Evolutionary conservation across 1,140 invertebrate species (phyloP).

Genomic region (Drosophila melanogaster): DNA sequence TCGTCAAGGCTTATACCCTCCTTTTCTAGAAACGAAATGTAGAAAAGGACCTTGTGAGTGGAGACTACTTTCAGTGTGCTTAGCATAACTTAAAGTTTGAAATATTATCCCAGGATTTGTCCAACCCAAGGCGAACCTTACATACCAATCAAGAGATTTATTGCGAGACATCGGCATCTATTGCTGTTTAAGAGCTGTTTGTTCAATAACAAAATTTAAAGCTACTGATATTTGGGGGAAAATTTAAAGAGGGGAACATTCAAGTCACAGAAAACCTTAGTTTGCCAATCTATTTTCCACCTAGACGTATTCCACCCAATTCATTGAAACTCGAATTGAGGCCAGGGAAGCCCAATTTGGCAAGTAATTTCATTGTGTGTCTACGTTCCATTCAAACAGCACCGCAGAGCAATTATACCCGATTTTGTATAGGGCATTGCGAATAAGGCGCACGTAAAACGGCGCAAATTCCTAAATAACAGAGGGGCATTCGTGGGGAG

Average conservation of each 20-base stretch:
- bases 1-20: slow-evolving; percentile 25
- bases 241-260: background rate
- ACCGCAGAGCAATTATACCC: slow-evolving; percentile 29
- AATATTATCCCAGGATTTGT: slow-evolving; percentile 41
- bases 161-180: background rate
- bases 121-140: slow-evolving; percentile 1
- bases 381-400: slow-evolving; percentile 9
- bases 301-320: background rate
- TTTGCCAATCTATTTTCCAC: background rate
- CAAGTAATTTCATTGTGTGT: slow-evolving; percentile 31
- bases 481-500: slow-evolving; percentile 16
- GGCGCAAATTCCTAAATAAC: slow-evolving; percentile 41
- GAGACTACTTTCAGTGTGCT: slow-evolving; percentile 30
- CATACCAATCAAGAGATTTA: slow-evolving; percentile 28
- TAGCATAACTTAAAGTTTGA: slow-evolving; percentile 47
- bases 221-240: background rate
- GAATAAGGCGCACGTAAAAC: slow-evolving; percentile 23
- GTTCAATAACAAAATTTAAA: background rate
- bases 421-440: slow-evolving; percentile 25
- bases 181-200: background rate
- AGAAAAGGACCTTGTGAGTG: background rate
- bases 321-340: slow-evolving; percentile 1
- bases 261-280: background rate
- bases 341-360: slow-evolving; percentile 12
- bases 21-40: background rate